Evolutionary conservation across 2,888 invertebrate species (phyloP).

Genomic region (Leptinotarsa rubiginosa): DNA sequence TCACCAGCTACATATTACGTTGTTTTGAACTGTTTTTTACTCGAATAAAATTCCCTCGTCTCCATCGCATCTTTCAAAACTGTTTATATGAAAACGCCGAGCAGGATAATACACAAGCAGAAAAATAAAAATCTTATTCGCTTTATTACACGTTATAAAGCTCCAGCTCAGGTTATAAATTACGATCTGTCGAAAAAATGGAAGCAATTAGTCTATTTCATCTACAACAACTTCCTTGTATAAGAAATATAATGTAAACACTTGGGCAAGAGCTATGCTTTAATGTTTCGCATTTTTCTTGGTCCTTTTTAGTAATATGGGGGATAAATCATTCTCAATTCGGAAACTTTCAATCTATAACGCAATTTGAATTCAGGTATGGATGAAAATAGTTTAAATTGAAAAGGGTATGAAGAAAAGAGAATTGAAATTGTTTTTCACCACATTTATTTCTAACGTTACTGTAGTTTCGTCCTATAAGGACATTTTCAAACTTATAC

Average conservation of each 20-base stretch:
- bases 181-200: conserved; percentile 34
- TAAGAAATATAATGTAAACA: conserved; percentile 32
- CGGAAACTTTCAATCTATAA: too few species aligned
- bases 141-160: conserved; percentile 6
- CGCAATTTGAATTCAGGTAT: too few species aligned
- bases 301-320: conserved; percentile 1
- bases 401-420: too few species aligned
- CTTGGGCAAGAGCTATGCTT: conserved; percentile 6
- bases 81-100: not conserved
- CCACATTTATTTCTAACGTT: too few species aligned
- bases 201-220: conserved; percentile 38
- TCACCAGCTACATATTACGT: not conserved
- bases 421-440: too few species aligned
- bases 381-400: too few species aligned
- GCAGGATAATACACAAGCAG: not conserved
- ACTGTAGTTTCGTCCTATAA: too few species aligned
- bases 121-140: conserved; percentile 20
- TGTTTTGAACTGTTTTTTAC: not conserved
- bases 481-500: too few species aligned
- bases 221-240: conserved; percentile 35
- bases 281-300: conserved; percentile 20
- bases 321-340: too few species aligned
- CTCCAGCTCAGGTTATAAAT: conserved; percentile 32
- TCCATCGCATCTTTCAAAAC: not conserved
- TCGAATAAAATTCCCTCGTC: not conserved